Conservation (phyloP, 2,797 vertebrate genomes). For the Microcaecilia unicolor region DNA sequence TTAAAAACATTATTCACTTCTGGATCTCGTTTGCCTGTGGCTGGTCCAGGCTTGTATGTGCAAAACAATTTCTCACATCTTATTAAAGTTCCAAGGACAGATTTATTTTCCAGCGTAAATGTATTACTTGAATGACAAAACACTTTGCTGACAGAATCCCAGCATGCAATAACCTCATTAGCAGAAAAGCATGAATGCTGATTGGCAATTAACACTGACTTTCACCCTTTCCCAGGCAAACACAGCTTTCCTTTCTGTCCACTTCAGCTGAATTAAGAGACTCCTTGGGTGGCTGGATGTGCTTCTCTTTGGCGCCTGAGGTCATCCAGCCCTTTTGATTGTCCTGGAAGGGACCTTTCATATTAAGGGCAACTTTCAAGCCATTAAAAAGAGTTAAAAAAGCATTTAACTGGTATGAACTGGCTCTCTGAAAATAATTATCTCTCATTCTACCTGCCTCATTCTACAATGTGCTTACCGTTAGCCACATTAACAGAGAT, state of each 20-base stretch:
- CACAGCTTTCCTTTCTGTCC: slow-evolving; percentile 11
- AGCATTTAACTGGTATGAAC: too few relatives aligned
- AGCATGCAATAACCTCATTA: slow-evolving; percentile 15
- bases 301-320: too few relatives aligned
- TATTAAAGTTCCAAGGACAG: slow-evolving; percentile 14
- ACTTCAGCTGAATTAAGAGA: slow-evolving; percentile 15
- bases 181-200: slow-evolving; percentile 10
- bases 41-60: slow-evolving; percentile 14
- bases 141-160: slow-evolving; percentile 8
- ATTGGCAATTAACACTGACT: slow-evolving; percentile 15
- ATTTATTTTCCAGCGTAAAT: slow-evolving; percentile 16
- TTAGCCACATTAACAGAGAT: too few relatives aligned
- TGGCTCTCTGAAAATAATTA: too few relatives aligned
- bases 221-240: slow-evolving; percentile 15
- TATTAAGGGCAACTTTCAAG: too few relatives aligned
- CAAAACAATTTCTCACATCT: slow-evolving; percentile 13
- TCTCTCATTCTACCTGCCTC: too few relatives aligned
- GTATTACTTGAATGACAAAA: slow-evolving; percentile 18
- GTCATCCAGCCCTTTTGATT: too few relatives aligned
- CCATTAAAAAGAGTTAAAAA: too few relatives aligned
- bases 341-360: too few relatives aligned
- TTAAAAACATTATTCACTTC: slow-evolving; percentile 12
- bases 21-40: slow-evolving; percentile 10
- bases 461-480: too few relatives aligned
- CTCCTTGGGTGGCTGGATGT: slow-evolving; percentile 4